phyloP scores from a whole-genome alignment of 2,797 vertebrate species.

The Trachops cirrhosus region DNA sequence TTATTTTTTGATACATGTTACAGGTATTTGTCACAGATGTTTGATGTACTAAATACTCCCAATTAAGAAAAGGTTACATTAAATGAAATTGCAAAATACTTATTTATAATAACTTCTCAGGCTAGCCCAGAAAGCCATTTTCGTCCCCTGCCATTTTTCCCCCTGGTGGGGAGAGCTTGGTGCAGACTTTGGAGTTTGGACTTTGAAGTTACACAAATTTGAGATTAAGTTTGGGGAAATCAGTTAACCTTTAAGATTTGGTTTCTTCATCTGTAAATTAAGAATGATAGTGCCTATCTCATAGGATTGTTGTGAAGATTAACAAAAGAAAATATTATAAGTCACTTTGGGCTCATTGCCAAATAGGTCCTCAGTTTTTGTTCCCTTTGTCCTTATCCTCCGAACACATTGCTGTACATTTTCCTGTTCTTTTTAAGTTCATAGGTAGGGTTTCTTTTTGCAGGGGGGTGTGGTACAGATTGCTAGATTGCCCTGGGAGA shows the following conservation, averaged over 20 bases:
- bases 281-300: background rate
- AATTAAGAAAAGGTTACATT: background rate
- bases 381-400: constrained; percentile 20
- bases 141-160: background rate
- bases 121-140: background rate
- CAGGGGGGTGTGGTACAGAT: background rate
- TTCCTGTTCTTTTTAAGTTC: constrained; percentile 31
- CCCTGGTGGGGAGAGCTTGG: background rate
- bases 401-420: background rate
- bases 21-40: constrained; percentile 8
- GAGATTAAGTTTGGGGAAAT: background rate
- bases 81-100: background rate
- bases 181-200: background rate
- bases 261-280: constrained; percentile 34
- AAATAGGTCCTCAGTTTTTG: background rate
- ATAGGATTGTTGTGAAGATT: constrained; percentile 27
- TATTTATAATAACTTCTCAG: background rate
- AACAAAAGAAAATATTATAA: background rate
- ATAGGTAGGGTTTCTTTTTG: background rate
- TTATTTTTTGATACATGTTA: constrained; percentile 44
- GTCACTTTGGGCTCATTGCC: background rate
- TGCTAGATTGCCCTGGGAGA: constrained; percentile 2
- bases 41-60: background rate
- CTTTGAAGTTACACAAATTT: background rate
- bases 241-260: background rate